Evolutionary conservation across 2,888 invertebrate genomes (phyloP), one percentile per base, ranked within the genome.

Genomic region (Galerucella nymphaeae): DNA sequence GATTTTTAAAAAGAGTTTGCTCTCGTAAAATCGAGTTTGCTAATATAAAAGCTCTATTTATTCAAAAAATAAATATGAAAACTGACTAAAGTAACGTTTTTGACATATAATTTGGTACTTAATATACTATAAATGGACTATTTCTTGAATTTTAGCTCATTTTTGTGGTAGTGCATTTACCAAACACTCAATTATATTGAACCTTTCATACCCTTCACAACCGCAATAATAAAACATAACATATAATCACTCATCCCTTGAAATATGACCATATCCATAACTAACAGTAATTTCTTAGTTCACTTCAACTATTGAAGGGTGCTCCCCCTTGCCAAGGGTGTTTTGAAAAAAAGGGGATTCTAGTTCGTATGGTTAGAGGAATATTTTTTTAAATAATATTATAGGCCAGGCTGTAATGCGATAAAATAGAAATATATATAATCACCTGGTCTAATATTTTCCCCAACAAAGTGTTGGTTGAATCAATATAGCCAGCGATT

Each of bases 211-310:
- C 42, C 42, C 42, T 45, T 14, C 30, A 14, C 58, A 18, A 61
- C 61, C 61, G n/a, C 61, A n/a, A 61, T 10, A 61, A 59, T 65
- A 61, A 42, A 68, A 45, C 48, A 50, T 58, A 61, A 62, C 64
- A 61, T 62, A 16, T 68, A 62, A 65, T 57, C 53, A 69, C 63
- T 69, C 63, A 69, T 41, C 69, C 63, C 45, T 69, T 63, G 45
- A 63, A 69, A 69, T 63, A 69, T 69, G 63, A 69, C 69, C 71
- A 61, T 71, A 74, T 71, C 67, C 23, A 74, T 68, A 64, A 64
- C 67, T 64, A 59, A 63, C 64, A 71, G 67, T 64, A 74, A 74
- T 71, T 71, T 70, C 66, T 65, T 65, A 67, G 67, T 73, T 61
- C 71, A 70, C 62, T 73, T 61, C n/a, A 63, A 67, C 20, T 67